These are phyloP conservation scores for Rapana venosa DNA, from an alignment of 2,888 invertebrate genomes.

Conservation along the genomic window DNA sequence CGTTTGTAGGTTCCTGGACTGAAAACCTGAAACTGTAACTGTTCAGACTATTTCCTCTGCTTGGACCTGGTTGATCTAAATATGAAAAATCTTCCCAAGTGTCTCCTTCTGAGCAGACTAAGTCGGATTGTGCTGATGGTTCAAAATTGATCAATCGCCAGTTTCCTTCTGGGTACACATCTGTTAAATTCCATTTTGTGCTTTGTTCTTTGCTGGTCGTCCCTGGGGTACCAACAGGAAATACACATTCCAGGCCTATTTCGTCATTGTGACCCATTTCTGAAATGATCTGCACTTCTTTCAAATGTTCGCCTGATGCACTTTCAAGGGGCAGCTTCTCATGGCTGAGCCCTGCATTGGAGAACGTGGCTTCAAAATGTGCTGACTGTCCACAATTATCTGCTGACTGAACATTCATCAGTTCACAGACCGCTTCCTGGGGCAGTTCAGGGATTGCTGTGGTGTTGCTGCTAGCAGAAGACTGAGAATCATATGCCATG, in stretches of 20 bases:
- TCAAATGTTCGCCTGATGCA: background rate
- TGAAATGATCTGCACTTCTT: background rate
- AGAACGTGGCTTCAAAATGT: background rate
- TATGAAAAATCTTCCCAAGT: background rate
- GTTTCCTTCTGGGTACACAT: background rate
- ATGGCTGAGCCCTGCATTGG: background rate
- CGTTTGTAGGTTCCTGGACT: background rate
- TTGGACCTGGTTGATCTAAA: background rate
- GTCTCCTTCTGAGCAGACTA: background rate
- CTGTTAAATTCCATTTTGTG: too few species aligned
- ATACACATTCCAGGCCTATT: background rate
- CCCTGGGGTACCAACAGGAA: background rate
- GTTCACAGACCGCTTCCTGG: background rate
- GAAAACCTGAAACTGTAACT: background rate
- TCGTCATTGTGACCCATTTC: background rate
- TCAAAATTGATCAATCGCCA: conserved; percentile 18
- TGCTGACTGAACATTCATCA: background rate
- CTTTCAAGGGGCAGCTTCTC: background rate
- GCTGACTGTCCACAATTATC: background rate
- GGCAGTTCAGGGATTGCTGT: background rate
- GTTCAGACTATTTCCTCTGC: background rate
- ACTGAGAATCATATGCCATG: conserved; percentile 14
- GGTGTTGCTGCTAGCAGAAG: background rate
- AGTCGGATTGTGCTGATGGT: background rate
- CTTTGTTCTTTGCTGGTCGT: too few species aligned